Conservation (phyloP, 2,113 vertebrate genomes). For the Phalacrocorax brasilianus region DNA sequence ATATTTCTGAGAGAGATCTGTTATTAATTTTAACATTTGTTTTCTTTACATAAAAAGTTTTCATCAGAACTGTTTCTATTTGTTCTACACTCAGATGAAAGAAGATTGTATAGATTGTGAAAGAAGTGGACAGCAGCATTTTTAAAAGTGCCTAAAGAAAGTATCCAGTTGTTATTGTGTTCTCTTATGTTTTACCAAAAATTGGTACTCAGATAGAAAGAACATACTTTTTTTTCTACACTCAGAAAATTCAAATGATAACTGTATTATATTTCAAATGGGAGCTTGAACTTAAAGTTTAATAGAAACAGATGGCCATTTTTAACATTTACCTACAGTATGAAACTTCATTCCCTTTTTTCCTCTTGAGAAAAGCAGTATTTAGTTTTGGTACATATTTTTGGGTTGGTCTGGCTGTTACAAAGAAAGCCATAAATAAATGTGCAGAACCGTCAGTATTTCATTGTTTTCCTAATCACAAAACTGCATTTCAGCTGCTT, state of each 20-base stretch:
- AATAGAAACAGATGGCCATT: not conserved
- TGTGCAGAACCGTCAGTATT: not conserved
- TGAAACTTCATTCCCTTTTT: not conserved
- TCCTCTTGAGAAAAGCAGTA: not conserved
- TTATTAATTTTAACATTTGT: not conserved
- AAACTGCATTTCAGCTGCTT: not conserved
- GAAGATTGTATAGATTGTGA: not conserved
- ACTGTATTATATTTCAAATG: not conserved
- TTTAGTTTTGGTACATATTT: not conserved
- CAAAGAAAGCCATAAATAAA: not conserved
- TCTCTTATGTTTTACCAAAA: not conserved
- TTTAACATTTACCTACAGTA: not conserved
- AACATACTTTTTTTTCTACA: not conserved
- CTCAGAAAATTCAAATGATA: not conserved
- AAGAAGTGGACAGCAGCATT: not conserved
- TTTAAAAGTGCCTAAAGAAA: not conserved
- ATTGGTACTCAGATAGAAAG: not conserved
- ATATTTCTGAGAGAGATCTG: not conserved
- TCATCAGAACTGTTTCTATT: not conserved
- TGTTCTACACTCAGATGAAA: not conserved
- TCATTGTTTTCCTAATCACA: not conserved
- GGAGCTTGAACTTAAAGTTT: not conserved
- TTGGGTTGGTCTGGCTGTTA: not conserved
- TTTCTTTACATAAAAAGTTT: not conserved
- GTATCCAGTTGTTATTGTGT: not conserved